These are phyloP conservation scores for Gortyna flavago DNA, from an alignment of 2,888 invertebrate genomes.

Conservation along the genomic window DNA sequence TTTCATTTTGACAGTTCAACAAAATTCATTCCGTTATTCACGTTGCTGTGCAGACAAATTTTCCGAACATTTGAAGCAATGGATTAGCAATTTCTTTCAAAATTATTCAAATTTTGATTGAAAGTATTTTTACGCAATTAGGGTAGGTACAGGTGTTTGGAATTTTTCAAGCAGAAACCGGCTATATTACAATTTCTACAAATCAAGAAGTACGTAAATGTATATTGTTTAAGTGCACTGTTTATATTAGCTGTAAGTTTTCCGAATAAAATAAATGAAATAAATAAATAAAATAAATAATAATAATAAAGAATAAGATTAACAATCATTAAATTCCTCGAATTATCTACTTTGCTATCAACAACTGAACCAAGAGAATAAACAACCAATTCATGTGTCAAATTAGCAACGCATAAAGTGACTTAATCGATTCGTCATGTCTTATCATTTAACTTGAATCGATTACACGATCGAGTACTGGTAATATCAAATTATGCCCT, in stretches of 20 bases:
- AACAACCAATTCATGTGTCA: constrained; percentile 56
- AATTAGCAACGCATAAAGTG: constrained; percentile 52
- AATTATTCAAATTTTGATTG: not conserved
- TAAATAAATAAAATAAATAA: too few relatives aligned
- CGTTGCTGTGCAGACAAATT: not conserved
- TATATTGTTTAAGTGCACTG: too few relatives aligned
- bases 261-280: too few relatives aligned
- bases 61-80: not conserved
- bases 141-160: not conserved
- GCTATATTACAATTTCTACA: not conserved
- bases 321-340: constrained; percentile 17
- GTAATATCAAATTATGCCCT: constrained; percentile 43
- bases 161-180: not conserved
- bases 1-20: not conserved
- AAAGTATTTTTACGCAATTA: not conserved
- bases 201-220: not conserved
- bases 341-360: constrained; percentile 31
- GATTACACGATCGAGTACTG: constrained; percentile 54
- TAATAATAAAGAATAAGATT: constrained; percentile 25
- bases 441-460: constrained; percentile 61
- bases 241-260: too few relatives aligned
- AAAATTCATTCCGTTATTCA: too few relatives aligned
- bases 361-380: constrained; percentile 28
- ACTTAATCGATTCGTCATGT: constrained; percentile 53
- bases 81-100: not conserved